Evolutionary conservation across 1,140 invertebrate genomes (phyloP), one percentile per base, ranked within the genome.

Genomic region (Carcinoscorpius rotundicauda): DNA sequence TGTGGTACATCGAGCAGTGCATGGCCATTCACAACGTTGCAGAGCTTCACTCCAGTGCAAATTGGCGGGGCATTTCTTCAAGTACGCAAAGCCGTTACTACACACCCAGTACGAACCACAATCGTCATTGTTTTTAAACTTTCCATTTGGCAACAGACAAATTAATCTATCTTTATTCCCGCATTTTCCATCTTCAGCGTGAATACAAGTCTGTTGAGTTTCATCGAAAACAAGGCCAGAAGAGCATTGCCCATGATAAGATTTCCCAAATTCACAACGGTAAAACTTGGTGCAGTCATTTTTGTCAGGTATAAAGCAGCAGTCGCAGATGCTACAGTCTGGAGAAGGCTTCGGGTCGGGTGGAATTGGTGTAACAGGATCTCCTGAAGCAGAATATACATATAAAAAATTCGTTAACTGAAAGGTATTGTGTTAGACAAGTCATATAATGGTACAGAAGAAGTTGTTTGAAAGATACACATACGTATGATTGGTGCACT

Each of bases 221-320:
- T 77, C 68, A 69, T 84, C 82, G 73, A 83, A 85, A 59, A 80
- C 77, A 0, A 84, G 72, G 3, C 76, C 78, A 4, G 66, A 61
- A 4, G 80, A 78, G 65, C 84, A 85, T 5, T 62, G 52, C 0
- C 52, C 49, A 1, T 10, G 6, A 29, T 62, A 58, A 6, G 60
- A 29, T 10, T 49, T 4, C 5, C 65, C 65, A 4, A 59, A 48
- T 57, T 57, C 3, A 49, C 65, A 66, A 50, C 55, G 55, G 4
- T 52, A 59, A 9, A 62, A 66, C 3, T 5, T 5, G 3, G 55
- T 49, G 9, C 65, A 66, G 49, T 59, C 57, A 9, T n/a, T 11
- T 10, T 49, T 48, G 6, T 5, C 48, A 0, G 53, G 53, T 3
- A 10, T 49, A 11, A 64, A 29, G 4, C 51, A 51, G 0, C 29